These are phyloP conservation scores for Phoebastria nigripes DNA, from an alignment of 2,797 vertebrate genomes.

Conservation along the genomic window DNA sequence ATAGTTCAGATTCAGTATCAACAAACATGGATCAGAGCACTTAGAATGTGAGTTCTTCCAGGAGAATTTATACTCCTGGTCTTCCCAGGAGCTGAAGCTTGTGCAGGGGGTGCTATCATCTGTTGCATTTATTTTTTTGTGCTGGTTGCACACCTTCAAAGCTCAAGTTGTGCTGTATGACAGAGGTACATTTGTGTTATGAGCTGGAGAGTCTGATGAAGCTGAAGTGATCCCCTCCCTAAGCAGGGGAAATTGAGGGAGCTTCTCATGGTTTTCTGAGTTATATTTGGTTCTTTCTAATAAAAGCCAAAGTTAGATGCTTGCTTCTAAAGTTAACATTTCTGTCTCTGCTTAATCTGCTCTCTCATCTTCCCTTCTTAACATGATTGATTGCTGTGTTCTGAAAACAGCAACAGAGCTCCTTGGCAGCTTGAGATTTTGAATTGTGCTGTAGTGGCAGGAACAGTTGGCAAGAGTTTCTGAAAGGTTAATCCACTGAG, in stretches of 20 bases:
- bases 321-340: slow-evolving; percentile 24
- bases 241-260: background rate
- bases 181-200: background rate
- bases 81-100: background rate
- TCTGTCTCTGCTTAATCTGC: slow-evolving; percentile 33
- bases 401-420: slow-evolving; percentile 55
- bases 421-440: slow-evolving; percentile 59
- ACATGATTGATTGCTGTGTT: slow-evolving; percentile 51
- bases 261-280: background rate
- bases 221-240: background rate
- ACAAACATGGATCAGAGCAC: background rate
- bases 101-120: background rate
- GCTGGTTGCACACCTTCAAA: background rate
- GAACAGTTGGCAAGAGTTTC: slow-evolving; percentile 59
- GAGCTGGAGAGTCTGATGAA: background rate
- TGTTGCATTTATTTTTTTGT: background rate
- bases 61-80: background rate
- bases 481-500: slow-evolving; percentile 59
- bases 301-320: background rate
- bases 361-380: slow-evolving; percentile 53
- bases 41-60: background rate
- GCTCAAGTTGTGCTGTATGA: background rate
- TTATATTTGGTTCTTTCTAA: background rate
- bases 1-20: background rate
- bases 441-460: slow-evolving; percentile 61